Conservation (phyloP, 1,140 invertebrate species). For the Macrotrachela quadricornifera region DNA sequence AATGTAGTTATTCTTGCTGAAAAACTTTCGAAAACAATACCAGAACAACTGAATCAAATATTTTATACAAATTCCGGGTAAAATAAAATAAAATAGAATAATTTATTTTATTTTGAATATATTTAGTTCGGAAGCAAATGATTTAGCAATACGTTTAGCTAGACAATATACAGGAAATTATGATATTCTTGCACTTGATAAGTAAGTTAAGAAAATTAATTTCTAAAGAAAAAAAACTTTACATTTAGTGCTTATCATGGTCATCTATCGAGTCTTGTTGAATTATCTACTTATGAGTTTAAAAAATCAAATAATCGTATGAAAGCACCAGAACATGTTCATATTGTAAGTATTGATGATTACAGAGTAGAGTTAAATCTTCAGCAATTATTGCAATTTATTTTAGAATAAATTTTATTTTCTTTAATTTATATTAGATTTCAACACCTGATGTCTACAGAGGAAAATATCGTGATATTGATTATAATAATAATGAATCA, state of each 20-base stretch:
- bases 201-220: slow-evolving; percentile 46
- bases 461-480: slow-evolving; percentile 55
- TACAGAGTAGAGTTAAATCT: no score
- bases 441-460: slow-evolving; percentile 75
- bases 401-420: no score
- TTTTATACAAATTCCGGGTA: slow-evolving; percentile 82
- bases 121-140: slow-evolving; percentile 86
- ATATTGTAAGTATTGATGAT: slow-evolving; percentile 55
- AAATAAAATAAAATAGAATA: slow-evolving; percentile 6
- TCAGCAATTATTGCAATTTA: no score
- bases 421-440: slow-evolving; percentile 34
- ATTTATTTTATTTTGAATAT: neutral
- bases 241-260: slow-evolving; percentile 87
- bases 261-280: slow-evolving; percentile 73
- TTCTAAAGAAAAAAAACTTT: neutral
- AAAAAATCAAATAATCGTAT: slow-evolving; percentile 41
- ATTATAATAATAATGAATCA: slow-evolving; percentile 35
- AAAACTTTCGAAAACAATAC: slow-evolving; percentile 53
- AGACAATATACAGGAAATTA: slow-evolving; percentile 60
- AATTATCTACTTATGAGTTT: slow-evolving; percentile 93
- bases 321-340: slow-evolving; percentile 57
- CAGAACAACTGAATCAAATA: slow-evolving; percentile 12
- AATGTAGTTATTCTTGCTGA: slow-evolving; percentile 74
- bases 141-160: slow-evolving; percentile 73
- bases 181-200: slow-evolving; percentile 75